Evolutionary conservation across 2,113 vertebrate species (phyloP).

Genomic region (Colistium nudipinnis): DNA sequence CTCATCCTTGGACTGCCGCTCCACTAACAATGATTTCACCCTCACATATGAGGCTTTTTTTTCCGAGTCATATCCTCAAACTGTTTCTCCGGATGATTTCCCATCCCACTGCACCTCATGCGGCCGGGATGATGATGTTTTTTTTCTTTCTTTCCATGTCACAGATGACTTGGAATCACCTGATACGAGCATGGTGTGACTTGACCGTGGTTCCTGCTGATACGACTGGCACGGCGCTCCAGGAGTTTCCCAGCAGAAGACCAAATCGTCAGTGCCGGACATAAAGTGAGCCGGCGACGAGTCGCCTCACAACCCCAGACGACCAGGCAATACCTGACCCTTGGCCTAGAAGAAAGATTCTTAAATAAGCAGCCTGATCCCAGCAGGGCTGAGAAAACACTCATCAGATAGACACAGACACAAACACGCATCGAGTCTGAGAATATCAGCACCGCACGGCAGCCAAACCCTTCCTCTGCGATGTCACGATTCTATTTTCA

Average conservation of each 20-base stretch:
- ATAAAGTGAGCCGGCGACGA: slow-evolving; percentile 10
- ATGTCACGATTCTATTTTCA: slow-evolving; percentile 12
- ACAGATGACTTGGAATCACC: slow-evolving; percentile 12
- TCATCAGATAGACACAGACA: slow-evolving; percentile 40
- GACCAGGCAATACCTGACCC: slow-evolving; percentile 38
- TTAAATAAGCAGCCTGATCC: slow-evolving; percentile 59
- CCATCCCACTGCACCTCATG: background rate
- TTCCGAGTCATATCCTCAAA: background rate
- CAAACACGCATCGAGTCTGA: slow-evolving; percentile 16
- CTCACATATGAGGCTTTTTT: background rate
- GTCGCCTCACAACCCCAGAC: slow-evolving; percentile 51
- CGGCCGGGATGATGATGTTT: background rate
- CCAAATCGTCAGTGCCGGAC: slow-evolving; percentile 12
- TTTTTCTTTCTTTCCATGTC: background rate
- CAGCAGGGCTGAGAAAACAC: slow-evolving; percentile 34
- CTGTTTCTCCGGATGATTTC: background rate
- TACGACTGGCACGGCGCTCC: slow-evolving; percentile 8
- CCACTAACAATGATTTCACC: background rate
- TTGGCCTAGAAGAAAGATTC: slow-evolving; percentile 44
- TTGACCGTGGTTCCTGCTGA: slow-evolving; percentile 22
- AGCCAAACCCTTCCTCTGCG: slow-evolving; percentile 10
- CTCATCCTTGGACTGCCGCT: background rate
- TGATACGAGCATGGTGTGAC: slow-evolving; percentile 20
- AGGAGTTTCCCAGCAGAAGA: slow-evolving; percentile 42
- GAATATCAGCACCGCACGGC: slow-evolving; percentile 49